Percentiles rank a stretch among this genome's conserved stretches.
phyloP scores from a whole-genome alignment of 2,113 vertebrate genomes.

The Sialia sialis region DNA sequence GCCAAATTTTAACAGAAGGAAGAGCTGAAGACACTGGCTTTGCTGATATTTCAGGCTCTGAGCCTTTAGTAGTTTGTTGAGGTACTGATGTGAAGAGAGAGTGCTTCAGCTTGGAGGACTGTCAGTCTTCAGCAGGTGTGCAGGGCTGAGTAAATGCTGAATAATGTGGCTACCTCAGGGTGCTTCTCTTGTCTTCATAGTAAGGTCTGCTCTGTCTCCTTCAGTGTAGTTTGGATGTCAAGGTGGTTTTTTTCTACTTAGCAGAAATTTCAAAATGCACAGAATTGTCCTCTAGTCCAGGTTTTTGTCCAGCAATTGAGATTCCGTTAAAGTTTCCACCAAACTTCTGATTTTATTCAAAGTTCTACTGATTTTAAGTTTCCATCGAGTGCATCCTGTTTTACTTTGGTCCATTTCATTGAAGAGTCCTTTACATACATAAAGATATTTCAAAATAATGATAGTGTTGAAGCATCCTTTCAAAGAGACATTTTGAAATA shows the following conservation, averaged over 20 bases:
- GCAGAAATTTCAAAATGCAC: not conserved
- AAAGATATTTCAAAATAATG: not conserved
- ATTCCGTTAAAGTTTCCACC: not conserved
- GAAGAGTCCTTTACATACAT: not conserved
- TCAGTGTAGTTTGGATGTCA: not conserved
- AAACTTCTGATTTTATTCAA: not conserved
- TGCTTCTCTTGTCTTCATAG: not conserved
- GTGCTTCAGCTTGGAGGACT: not conserved
- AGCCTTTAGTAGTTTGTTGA: not conserved
- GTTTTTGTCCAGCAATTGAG: not conserved
- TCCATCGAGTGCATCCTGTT: not conserved
- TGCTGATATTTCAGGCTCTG: not conserved
- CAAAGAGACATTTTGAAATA: not conserved
- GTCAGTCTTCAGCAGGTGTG: not conserved
- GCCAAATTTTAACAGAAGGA: not conserved
- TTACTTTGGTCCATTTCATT: not conserved
- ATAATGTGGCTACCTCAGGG: not conserved
- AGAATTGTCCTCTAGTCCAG: not conserved
- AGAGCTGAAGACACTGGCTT: not conserved
- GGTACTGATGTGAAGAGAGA: not conserved
- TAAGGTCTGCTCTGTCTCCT: not conserved
- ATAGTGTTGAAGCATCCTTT: not conserved
- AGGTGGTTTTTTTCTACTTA: not conserved
- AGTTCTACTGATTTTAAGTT: not conserved
- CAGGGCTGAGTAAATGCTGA: not conserved